phyloP scores from a whole-genome alignment of 2,888 invertebrate genomes.

The Tholera decimalis region DNA sequence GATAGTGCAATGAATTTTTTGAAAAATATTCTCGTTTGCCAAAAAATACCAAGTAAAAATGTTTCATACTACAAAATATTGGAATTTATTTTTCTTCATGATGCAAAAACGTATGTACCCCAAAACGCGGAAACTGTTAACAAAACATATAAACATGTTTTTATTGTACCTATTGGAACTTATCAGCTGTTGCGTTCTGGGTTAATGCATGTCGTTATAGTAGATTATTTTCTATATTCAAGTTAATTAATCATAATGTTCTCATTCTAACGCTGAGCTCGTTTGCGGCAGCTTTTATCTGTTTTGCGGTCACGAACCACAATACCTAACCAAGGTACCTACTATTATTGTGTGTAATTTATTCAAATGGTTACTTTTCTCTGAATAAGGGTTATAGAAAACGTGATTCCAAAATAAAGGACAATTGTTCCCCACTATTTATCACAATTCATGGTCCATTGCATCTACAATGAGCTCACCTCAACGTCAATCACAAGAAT shows the following conservation, averaged over 20 bases:
- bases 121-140: constrained; percentile 36
- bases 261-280: constrained; percentile 43
- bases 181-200: constrained; percentile 54
- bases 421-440: constrained; percentile 77
- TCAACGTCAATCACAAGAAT: constrained; percentile 55
- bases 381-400: constrained; percentile 71
- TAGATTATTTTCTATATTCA: constrained; percentile 50
- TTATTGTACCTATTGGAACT: constrained; percentile 27
- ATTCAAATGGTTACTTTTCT: constrained; percentile 68
- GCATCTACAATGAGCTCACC: constrained; percentile 50
- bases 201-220: constrained; percentile 50
- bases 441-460: constrained; percentile 73
- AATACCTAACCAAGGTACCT: constrained; percentile 54
- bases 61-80: constrained; percentile 3
- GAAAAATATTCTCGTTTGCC: constrained; percentile 15
- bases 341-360: constrained; percentile 53
- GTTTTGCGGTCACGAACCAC: constrained; percentile 66
- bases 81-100: too few relatives aligned
- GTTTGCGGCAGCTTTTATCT: constrained; percentile 65
- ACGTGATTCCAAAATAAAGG: constrained; percentile 79
- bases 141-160: constrained; percentile 39
- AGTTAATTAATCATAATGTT: constrained; percentile 60
- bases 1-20: constrained; percentile 20
- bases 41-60: constrained; percentile 22
- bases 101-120: too few relatives aligned